phyloP scores from a whole-genome alignment of 2,113 vertebrate species.

The Ciconia boyciana region DNA sequence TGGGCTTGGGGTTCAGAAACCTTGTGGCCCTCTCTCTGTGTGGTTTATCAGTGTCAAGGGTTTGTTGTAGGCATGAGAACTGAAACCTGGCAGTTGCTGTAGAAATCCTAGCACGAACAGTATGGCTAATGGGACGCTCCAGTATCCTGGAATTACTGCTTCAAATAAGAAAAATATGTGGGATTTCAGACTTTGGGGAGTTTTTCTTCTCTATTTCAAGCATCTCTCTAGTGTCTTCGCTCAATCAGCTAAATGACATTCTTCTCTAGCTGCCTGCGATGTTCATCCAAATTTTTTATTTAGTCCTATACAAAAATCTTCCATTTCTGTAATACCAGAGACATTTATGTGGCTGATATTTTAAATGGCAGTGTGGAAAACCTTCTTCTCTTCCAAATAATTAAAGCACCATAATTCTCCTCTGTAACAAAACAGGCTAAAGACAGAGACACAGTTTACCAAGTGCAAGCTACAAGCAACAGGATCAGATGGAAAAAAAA shows the following conservation, averaged over 20 bases:
- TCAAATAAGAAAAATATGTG: constrained; percentile 44
- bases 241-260: constrained; percentile 33
- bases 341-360: background rate
- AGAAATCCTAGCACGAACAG: constrained; percentile 18
- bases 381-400: background rate
- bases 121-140: background rate
- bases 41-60: constrained; percentile 36
- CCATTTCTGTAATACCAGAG: background rate
- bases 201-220: constrained; percentile 61
- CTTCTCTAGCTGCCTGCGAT: background rate
- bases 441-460: background rate
- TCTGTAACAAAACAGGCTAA: background rate
- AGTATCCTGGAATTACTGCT: constrained; percentile 13
- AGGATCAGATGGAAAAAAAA: background rate
- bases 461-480: background rate
- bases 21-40: background rate
- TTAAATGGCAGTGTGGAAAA: constrained; percentile 1
- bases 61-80: constrained; percentile 14
- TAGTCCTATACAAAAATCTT: background rate
- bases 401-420: background rate
- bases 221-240: constrained; percentile 13
- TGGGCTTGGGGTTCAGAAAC: constrained; percentile 7
- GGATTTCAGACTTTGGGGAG: constrained; percentile 7
- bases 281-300: constrained; percentile 17
- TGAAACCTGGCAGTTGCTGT: constrained; percentile 14